Percentiles rank a stretch among this genome's conserved stretches.
phyloP scores from a whole-genome alignment of 2,113 vertebrate species.

The Catharus bicknelli region DNA sequence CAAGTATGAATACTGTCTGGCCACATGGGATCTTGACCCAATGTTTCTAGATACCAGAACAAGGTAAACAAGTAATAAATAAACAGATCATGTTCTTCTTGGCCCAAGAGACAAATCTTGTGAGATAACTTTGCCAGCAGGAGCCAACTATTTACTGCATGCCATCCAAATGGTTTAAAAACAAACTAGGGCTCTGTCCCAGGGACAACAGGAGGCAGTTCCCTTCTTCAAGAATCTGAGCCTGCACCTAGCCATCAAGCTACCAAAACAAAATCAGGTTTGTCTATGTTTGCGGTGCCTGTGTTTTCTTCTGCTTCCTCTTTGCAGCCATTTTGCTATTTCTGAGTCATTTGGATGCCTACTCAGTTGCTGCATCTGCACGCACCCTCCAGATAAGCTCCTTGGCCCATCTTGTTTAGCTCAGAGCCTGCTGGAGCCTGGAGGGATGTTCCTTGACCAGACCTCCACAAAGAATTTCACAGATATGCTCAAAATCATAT shows the following conservation, averaged over 20 bases:
- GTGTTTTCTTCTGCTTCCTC: conserved; percentile 9
- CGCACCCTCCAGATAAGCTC: neutral
- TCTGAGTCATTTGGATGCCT: conserved; percentile 1
- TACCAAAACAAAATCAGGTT: conserved; percentile 8
- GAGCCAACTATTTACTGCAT: conserved; percentile 26
- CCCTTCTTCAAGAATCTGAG: neutral
- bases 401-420: neutral
- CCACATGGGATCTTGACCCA: neutral
- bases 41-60: conserved; percentile 18
- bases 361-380: neutral
- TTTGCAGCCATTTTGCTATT: neutral
- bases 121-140: conserved; percentile 27
- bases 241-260: neutral
- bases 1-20: neutral
- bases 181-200: neutral
- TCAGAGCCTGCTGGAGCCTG: neutral
- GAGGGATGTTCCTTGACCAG: neutral
- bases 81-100: neutral
- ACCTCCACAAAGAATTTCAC: neutral
- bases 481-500: neutral
- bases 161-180: conserved; percentile 11
- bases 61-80: conserved; percentile 35
- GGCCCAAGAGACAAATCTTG: neutral
- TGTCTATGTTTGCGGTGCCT: neutral
- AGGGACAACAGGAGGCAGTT: conserved; percentile 9